Percentiles rank a stretch among this genome's conserved stretches.
Conservation (phyloP, 2,888 invertebrate species). For the Cactoblastis cactorum region DNA sequence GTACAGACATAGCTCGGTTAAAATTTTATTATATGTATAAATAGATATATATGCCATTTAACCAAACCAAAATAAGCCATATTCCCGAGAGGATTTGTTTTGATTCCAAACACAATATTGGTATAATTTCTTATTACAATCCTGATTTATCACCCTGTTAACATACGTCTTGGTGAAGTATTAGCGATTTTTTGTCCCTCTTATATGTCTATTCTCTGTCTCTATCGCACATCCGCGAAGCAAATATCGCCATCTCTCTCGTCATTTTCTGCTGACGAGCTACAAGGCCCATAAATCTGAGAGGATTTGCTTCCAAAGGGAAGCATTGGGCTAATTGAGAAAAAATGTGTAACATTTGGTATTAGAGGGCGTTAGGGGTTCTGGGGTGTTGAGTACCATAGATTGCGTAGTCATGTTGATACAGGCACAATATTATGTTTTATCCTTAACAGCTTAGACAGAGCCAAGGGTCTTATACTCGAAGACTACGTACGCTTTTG, state of each 20-base stretch:
- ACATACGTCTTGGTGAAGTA: slow-evolving; percentile 1
- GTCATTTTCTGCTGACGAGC: slow-evolving; percentile 5
- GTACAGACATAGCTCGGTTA: no score
- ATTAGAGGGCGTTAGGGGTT: neutral
- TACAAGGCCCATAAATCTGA: slow-evolving; percentile 6
- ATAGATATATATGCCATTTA: no score
- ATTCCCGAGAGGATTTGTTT: no score
- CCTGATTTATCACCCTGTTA: slow-evolving; percentile 10
- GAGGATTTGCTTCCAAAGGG: slow-evolving; percentile 10
- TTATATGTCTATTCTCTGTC: neutral
- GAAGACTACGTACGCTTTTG: no score
- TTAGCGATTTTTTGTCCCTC: slow-evolving; percentile 12
- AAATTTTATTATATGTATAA: no score
- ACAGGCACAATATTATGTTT: neutral
- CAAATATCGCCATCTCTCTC: slow-evolving; percentile 6
- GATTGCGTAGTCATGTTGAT: neutral
- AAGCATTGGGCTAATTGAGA: slow-evolving; percentile 14
- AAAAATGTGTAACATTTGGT: slow-evolving; percentile 10
- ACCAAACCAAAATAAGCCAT: no score
- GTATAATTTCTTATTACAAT: neutral
- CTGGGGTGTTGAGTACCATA: neutral
- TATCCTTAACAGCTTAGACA: neutral
- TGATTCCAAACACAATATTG: neutral
- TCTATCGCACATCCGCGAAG: neutral
- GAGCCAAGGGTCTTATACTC: neutral